phyloP scores from a whole-genome alignment of 2,888 invertebrate genomes.

The Aleiodes leptofemur region DNA sequence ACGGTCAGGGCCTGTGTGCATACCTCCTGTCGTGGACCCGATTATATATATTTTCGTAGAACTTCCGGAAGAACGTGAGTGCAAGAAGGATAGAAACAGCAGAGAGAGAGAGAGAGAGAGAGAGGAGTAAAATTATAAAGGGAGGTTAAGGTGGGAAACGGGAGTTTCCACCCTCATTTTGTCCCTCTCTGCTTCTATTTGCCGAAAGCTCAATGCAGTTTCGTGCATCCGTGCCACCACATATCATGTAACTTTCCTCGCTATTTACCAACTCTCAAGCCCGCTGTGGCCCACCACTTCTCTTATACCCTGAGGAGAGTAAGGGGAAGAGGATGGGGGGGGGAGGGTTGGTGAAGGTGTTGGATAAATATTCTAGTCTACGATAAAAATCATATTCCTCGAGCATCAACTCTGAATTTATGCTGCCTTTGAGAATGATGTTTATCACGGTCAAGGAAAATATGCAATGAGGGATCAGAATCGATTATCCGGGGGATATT shows the following conservation, averaged over 20 bases:
- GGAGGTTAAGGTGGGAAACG: conserved; percentile 6
- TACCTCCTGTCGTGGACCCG: conserved; percentile 19
- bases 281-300: conserved; percentile 45
- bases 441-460: conserved; percentile 4
- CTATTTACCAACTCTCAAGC: conserved; percentile 60
- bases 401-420: conserved; percentile 17
- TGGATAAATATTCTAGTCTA: conserved; percentile 41
- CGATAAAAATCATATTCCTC: conserved; percentile 32
- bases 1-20: conserved; percentile 22
- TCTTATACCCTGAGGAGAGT: conserved; percentile 28
- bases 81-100: not conserved
- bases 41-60: conserved; percentile 34
- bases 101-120: conserved; percentile 7
- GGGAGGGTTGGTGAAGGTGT: conserved; percentile 7
- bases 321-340: too few species aligned
- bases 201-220: conserved; percentile 58
- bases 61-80: not conserved
- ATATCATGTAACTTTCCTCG: conserved; percentile 65
- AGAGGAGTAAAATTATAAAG: conserved; percentile 5
- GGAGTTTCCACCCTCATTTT: conserved; percentile 24
- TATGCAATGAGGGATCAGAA: not conserved
- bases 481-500: too few species aligned
- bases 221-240: conserved; percentile 63
- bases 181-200: conserved; percentile 49
- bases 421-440: conserved; percentile 35